Evolutionary conservation across 2,888 invertebrate species (phyloP).

Genomic region (Pterostichus niger): DNA sequence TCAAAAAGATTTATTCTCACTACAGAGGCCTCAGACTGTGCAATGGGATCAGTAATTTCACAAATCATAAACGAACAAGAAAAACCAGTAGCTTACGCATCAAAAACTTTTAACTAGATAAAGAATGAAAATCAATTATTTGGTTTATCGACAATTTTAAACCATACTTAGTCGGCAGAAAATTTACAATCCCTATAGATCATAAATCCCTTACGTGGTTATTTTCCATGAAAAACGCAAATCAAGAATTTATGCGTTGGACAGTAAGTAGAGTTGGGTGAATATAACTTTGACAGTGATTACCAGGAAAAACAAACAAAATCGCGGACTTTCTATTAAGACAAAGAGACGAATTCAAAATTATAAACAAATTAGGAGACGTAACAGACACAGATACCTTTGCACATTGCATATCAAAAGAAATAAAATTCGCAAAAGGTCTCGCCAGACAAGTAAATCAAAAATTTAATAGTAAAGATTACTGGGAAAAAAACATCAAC

Average conservation of each 20-base stretch:
- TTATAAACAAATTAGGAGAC: conserved; percentile 23
- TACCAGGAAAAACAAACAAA: conserved; percentile 20
- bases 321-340: not conserved
- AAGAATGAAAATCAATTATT: conserved; percentile 5
- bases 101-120: conserved; percentile 19
- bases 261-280: conserved; percentile 5
- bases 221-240: conserved; percentile 30
- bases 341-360: conserved; percentile 2
- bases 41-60: too few relatives aligned
- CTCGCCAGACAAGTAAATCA: conserved; percentile 25
- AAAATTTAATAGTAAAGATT: conserved; percentile 24
- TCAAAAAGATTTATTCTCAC: conserved; percentile 15
- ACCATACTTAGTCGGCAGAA: conserved; percentile 15
- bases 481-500: not conserved
- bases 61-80: too few relatives aligned
- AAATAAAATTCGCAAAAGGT: not conserved
- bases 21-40: conserved; percentile 9
- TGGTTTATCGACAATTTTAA: not conserved
- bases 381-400: conserved; percentile 15
- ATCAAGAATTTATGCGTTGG: conserved; percentile 45
- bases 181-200: conserved; percentile 39
- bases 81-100: conserved; percentile 27
- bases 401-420: conserved; percentile 47
- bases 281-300: conserved; percentile 52
- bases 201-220: conserved; percentile 29